Conservation (phyloP, 1,140 invertebrate genomes). For the Bombus balteatus region DNA sequence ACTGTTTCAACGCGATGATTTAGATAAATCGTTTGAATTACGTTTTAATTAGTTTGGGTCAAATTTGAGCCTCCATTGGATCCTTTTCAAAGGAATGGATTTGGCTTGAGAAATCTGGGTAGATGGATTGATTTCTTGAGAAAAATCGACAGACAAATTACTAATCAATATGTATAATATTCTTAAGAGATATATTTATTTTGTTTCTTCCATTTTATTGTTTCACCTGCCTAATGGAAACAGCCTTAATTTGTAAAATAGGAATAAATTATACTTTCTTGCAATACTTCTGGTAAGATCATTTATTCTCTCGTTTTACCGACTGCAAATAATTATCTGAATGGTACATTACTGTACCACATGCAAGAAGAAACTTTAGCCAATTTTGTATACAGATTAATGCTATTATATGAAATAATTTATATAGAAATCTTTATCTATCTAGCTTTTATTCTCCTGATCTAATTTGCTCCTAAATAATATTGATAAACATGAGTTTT, state of each 20-base stretch:
- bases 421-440: too few species aligned
- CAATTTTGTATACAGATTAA: slow-evolving; percentile 15
- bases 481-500: too few species aligned
- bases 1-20: neutral
- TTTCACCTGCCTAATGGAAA: too few species aligned
- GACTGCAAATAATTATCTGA: neutral
- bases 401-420: neutral
- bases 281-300: neutral
- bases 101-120: neutral
- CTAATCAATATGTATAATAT: neutral
- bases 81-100: neutral
- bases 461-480: too few species aligned
- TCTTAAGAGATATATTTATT: slow-evolving; percentile 22
- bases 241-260: neutral
- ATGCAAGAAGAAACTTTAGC: neutral
- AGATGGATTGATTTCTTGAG: neutral
- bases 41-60: slow-evolving; percentile 4
- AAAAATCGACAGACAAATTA: neutral
- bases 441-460: too few species aligned
- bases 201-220: neutral
- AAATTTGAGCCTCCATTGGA: neutral
- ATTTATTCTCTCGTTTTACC: neutral
- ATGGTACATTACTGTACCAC: neutral
- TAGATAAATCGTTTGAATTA: neutral
- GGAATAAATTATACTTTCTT: slow-evolving; percentile 22